These are phyloP conservation scores for Phyllotis vaccarum DNA, from an alignment of 2,797 vertebrate species.

Conservation along the genomic window DNA sequence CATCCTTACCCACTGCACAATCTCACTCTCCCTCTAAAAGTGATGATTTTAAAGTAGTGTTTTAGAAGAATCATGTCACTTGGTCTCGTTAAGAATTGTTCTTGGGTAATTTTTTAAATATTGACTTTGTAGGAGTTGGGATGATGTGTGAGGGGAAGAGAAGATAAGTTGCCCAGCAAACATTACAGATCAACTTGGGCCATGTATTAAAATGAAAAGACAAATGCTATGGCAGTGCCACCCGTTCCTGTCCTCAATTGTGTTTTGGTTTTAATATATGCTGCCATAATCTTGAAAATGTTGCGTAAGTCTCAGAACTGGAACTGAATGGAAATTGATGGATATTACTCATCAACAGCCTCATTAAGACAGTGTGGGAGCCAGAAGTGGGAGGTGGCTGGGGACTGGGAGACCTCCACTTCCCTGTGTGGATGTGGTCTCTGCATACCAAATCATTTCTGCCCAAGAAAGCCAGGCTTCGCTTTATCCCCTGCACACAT, in stretches of 20 bases:
- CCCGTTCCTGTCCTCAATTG: neutral
- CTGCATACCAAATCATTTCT: neutral
- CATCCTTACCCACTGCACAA: neutral
- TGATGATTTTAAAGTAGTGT: conserved; percentile 14
- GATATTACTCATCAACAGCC: neutral
- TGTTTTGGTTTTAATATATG: conserved; percentile 6
- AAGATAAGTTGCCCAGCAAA: neutral
- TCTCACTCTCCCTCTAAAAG: neutral
- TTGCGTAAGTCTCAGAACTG: neutral
- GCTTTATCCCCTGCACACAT: neutral
- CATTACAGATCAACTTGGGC: neutral
- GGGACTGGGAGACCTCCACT: neutral
- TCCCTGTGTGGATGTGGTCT: neutral
- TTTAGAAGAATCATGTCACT: neutral
- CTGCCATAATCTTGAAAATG: neutral
- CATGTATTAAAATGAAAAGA: conserved; percentile 52
- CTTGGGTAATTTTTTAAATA: neutral
- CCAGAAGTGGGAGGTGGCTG: neutral
- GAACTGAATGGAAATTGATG: neutral
- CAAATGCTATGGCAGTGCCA: neutral
- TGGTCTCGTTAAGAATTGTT: neutral
- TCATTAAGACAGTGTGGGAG: neutral
- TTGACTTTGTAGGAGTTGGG: conserved; percentile 18
- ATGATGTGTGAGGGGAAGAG: neutral
- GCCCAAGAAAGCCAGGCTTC: neutral